Conservation (phyloP, 2,888 invertebrate genomes). For the Amphimallon solstitiale region DNA sequence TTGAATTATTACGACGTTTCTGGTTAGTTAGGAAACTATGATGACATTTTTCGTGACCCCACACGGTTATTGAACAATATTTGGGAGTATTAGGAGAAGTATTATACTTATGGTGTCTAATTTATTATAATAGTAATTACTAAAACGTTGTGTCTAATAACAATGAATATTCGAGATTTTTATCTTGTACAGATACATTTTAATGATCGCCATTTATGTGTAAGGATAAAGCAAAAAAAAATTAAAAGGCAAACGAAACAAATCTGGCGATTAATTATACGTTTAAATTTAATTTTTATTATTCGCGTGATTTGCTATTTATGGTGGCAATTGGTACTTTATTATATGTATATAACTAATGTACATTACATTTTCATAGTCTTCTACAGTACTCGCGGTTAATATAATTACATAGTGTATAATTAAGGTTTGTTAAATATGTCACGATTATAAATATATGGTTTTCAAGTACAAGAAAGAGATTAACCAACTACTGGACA, state of each 20-base stretch:
- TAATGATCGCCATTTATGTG: constrained; percentile 19
- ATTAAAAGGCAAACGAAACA: constrained; percentile 1
- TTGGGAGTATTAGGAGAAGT: background rate
- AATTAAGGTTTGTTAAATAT: constrained; percentile 12
- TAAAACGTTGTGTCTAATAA: constrained; percentile 1
- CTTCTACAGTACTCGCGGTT: constrained; percentile 1
- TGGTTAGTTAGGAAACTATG: background rate
- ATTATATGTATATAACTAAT: background rate
- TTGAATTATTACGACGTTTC: background rate
- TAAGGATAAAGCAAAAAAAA: background rate
- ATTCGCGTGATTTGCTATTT: constrained; percentile 18
- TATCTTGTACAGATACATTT: background rate
- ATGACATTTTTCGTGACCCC: constrained; percentile 15
- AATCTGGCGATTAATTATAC: constrained; percentile 14
- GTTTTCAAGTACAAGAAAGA: constrained; percentile 9
- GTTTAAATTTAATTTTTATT: constrained; percentile 21
- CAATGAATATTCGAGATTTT: constrained; percentile 8
- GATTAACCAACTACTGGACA: constrained; percentile 9
- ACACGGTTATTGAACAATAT: background rate
- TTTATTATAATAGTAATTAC: background rate
- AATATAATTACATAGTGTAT: constrained; percentile 7
- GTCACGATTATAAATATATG: constrained; percentile 15
- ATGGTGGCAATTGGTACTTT: constrained; percentile 6
- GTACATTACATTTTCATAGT: background rate
- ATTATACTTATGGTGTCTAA: too few relatives aligned